phyloP scores from a whole-genome alignment of 53 echinoderm and acorn worm genomes.

The Arbacia lixula region DNA sequence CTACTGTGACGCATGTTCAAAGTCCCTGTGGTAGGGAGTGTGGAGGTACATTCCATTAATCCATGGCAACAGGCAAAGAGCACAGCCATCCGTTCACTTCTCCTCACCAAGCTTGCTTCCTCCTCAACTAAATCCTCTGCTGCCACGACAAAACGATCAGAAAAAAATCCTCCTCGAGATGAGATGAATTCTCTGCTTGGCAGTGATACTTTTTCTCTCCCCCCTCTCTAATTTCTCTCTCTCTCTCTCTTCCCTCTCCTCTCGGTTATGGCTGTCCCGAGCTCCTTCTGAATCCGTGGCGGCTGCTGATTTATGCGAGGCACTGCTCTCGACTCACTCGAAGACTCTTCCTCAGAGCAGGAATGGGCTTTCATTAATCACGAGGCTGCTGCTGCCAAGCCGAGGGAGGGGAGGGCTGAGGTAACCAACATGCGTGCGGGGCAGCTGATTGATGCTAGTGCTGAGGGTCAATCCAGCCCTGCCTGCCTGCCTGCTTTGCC shows the following conservation, averaged over 20 bases:
- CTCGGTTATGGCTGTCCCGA: neutral
- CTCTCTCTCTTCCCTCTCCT: neutral
- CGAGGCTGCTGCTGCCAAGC: neutral
- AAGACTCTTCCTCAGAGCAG: neutral
- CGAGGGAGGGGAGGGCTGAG: neutral
- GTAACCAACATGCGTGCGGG: slow-evolving; percentile 34
- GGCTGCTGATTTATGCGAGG: slow-evolving; percentile 34
- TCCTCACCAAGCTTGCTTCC: neutral
- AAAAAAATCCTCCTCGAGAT: neutral
- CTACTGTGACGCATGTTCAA: neutral
- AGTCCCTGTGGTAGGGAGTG: neutral
- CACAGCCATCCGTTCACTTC: slow-evolving; percentile 17
- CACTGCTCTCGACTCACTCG: neutral
- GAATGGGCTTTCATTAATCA: slow-evolving; percentile 43
- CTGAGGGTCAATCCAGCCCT: slow-evolving; percentile 27
- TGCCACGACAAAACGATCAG: slow-evolving; percentile 21
- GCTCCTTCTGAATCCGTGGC: neutral
- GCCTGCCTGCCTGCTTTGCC: too few species aligned
- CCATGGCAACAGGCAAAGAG: slow-evolving; percentile 37
- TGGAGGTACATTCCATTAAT: slow-evolving; percentile 46
- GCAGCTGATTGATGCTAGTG: slow-evolving; percentile 32
- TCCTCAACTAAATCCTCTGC: slow-evolving; percentile 3
- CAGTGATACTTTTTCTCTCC: slow-evolving; percentile 26
- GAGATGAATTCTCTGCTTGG: slow-evolving; percentile 7
- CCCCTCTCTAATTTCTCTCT: slow-evolving; percentile 1